Base-by-base conservation (phyloP, 2,888 invertebrate genomes). In the Stegana nigrithorax region DNA sequence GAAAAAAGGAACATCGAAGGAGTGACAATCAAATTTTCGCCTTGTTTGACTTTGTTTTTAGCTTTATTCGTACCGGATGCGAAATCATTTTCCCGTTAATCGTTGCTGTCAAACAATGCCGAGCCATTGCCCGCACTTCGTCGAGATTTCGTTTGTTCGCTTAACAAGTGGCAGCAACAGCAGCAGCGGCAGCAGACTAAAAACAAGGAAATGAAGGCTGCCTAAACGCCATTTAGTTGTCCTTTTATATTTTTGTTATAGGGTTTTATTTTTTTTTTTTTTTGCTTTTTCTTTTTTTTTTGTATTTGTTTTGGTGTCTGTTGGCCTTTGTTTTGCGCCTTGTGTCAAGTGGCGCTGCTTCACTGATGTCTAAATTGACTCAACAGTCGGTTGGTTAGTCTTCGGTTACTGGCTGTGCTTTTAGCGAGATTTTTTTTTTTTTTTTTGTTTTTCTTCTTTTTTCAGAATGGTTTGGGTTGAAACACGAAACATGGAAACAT, bases 1-100 rank as follows among this genome's bases (percentile, higher is more conserved):
- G 27, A 23, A 17, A 45, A 25, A 14, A 27, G 42, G 17, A 26
- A 45, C 36, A 36, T 44, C 3, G n/a, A n/a, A n/a, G n/a, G n/a
- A 59, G 59, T 62, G 62, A 50, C 56, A 59, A 62, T 60, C 17
- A 59, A 62, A 62, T 65, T 51, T 59, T 65, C 62, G 62, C 57
- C 57, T 47, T 44, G 26, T 55, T 55, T 55, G 36, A 36, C 12
- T 3, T 12, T 47, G 4, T 51, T 51, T 8, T 32, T 26, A 21
- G 21, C 12, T 55, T 55, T 55, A 57, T 56, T 58, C 21, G 32
- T 6, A 32, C n/a, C 17, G 59, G 12, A 60, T 55, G 58, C 32
- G 27, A 7, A 29, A 29, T 59, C 29, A 56, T 55, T 62, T 66
- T 27, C 6, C 59, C 60, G 53, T 62, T 64, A 62, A 66, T 62